Conservation (phyloP, 2,797 vertebrate genomes). For the Spatula clypeata region DNA sequence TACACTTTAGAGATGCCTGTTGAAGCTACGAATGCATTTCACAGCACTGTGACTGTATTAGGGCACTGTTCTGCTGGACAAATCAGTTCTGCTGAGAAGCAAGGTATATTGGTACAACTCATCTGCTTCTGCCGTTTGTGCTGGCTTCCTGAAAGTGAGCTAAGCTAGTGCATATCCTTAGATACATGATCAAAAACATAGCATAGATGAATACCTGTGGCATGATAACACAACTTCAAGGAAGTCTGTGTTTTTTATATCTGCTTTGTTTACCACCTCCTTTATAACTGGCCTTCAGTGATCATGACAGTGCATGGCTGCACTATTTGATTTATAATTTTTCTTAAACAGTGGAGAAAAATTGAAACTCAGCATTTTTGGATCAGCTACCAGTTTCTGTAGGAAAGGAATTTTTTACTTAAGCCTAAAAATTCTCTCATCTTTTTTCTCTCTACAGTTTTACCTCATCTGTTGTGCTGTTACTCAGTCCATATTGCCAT, state of each 20-base stretch:
- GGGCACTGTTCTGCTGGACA: not conserved
- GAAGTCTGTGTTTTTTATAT: rapidly evolving
- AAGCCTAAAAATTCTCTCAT: not conserved
- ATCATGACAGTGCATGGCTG: not conserved
- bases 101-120: not conserved
- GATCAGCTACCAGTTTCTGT: not conserved
- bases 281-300: not conserved
- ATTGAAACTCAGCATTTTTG: not conserved
- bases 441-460: not conserved
- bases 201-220: not conserved
- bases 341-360: not conserved
- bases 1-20: not conserved
- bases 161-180: not conserved
- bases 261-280: not conserved
- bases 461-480: not conserved
- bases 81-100: not conserved
- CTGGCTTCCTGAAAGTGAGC: not conserved
- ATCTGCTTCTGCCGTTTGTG: not conserved
- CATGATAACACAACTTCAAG: rapidly evolving
- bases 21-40: slow-evolving; percentile 12
- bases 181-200: rapidly evolving
- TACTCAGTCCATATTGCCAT: not conserved
- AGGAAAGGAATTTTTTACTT: not conserved
- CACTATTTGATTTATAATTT: not conserved
- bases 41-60: not conserved